Percentiles rank a stretch among this genome's conserved stretches.
phyloP scores from a whole-genome alignment of 1,140 invertebrate genomes.

The Drosophila funebris region DNA sequence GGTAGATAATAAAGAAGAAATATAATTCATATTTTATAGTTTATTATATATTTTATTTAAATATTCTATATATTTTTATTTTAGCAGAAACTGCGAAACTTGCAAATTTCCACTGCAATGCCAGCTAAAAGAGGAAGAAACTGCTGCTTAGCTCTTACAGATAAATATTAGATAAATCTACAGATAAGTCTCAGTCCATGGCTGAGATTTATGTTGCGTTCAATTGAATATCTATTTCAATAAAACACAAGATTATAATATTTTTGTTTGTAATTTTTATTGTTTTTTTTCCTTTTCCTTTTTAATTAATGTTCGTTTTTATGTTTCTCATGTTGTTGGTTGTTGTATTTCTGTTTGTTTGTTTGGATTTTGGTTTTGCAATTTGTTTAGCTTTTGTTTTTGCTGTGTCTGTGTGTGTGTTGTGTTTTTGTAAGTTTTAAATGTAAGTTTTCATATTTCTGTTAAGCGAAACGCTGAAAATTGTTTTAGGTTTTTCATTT shows the following conservation, averaged over 20 bases:
- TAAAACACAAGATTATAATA: conserved; percentile 15
- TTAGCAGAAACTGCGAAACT: too few species aligned
- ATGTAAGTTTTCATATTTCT: conserved; percentile 50
- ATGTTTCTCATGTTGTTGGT: conserved; percentile 54
- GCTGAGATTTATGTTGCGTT: too few species aligned
- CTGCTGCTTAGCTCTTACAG: too few species aligned
- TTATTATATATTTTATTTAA: too few species aligned
- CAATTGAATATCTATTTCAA: background rate
- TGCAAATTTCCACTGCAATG: too few species aligned
- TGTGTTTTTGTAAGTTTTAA: conserved; percentile 39
- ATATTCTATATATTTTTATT: too few species aligned
- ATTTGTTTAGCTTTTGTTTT: conserved; percentile 57
- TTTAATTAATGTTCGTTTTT: conserved; percentile 65
- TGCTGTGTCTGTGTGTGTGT: conserved; percentile 20
- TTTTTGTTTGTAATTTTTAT: conserved; percentile 79
- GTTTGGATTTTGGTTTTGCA: conserved; percentile 46
- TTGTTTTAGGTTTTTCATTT: conserved; percentile 50
- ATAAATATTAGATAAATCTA: too few species aligned
- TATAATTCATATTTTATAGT: too few species aligned
- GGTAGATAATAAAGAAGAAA: too few species aligned
- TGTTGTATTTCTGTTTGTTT: conserved; percentile 33
- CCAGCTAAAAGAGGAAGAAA: too few species aligned
- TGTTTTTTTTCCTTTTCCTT: conserved; percentile 73
- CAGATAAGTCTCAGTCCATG: too few species aligned
- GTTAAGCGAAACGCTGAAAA: conserved; percentile 71